These are phyloP conservation scores for Seira ritae DNA, from an alignment of 2,888 invertebrate species.

Conservation along the genomic window DNA sequence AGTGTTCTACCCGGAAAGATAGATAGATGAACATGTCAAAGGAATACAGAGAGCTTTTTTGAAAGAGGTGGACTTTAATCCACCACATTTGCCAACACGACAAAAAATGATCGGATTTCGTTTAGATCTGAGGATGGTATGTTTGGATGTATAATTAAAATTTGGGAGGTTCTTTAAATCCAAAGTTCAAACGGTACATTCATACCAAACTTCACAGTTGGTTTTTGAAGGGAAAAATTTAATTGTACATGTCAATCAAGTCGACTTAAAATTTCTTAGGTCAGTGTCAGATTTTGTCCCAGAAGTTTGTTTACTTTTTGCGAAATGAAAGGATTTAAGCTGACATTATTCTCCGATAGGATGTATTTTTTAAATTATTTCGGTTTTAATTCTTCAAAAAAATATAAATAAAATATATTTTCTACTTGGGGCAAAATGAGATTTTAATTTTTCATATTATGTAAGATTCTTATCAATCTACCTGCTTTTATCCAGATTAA, in stretches of 20 bases:
- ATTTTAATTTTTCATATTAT: too few relatives aligned
- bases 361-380: too few relatives aligned
- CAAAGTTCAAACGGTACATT: neutral
- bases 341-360: neutral
- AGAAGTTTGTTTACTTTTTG: constrained; percentile 20
- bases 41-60: neutral
- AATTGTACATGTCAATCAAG: constrained; percentile 19
- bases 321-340: neutral
- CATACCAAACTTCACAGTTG: neutral
- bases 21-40: constrained; percentile 1
- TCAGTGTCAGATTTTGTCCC: neutral
- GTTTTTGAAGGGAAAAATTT: neutral
- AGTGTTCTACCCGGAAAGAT: neutral
- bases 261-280: neutral
- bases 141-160: too few relatives aligned
- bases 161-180: too few relatives aligned
- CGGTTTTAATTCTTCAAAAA: too few relatives aligned
- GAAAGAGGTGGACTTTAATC: neutral
- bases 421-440: too few relatives aligned
- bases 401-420: too few relatives aligned
- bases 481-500: too few relatives aligned
- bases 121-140: too few relatives aligned
- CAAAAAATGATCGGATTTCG: neutral
- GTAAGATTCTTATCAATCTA: too few relatives aligned
- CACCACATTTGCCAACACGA: constrained; percentile 17